These are phyloP conservation scores for Clepsis dumicolana DNA, from an alignment of 2,888 invertebrate genomes.

Conservation along the genomic window DNA sequence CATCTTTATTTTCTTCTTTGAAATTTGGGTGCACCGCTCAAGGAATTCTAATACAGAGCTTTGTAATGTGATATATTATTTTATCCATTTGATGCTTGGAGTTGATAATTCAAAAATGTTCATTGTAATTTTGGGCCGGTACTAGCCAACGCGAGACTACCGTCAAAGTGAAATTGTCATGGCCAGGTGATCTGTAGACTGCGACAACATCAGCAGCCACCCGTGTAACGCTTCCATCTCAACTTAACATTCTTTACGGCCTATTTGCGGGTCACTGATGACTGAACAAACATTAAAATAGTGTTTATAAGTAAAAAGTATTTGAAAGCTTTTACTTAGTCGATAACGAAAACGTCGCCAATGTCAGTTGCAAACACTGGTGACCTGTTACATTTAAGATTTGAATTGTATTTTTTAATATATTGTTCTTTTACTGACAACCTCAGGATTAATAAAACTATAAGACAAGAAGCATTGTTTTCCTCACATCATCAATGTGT, in stretches of 20 bases:
- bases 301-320: background rate
- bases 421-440: no score
- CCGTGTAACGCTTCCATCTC: conserved; percentile 10
- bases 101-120: conserved; percentile 21
- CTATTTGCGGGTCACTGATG: background rate
- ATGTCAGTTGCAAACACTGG: no score
- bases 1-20: conserved; percentile 35
- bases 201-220: conserved; percentile 14
- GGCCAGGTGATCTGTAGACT: conserved; percentile 27
- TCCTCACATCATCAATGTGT: background rate
- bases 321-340: background rate
- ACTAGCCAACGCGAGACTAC: background rate
- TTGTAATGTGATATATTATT: conserved; percentile 24
- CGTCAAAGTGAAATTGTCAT: conserved; percentile 29
- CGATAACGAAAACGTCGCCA: no score
- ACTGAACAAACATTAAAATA: background rate
- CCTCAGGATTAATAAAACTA: no score
- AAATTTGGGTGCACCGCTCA: conserved; percentile 15
- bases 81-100: conserved; percentile 15
- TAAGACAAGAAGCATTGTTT: no score
- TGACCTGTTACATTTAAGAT: background rate
- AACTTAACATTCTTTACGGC: conserved; percentile 2
- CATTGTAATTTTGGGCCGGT: conserved; percentile 10
- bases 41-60: conserved; percentile 23
- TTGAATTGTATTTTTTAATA: background rate